Percentiles rank a stretch among this genome's conserved stretches.
Conservation (phyloP, 2,113 vertebrate species). For the Hippolais icterina region DNA sequence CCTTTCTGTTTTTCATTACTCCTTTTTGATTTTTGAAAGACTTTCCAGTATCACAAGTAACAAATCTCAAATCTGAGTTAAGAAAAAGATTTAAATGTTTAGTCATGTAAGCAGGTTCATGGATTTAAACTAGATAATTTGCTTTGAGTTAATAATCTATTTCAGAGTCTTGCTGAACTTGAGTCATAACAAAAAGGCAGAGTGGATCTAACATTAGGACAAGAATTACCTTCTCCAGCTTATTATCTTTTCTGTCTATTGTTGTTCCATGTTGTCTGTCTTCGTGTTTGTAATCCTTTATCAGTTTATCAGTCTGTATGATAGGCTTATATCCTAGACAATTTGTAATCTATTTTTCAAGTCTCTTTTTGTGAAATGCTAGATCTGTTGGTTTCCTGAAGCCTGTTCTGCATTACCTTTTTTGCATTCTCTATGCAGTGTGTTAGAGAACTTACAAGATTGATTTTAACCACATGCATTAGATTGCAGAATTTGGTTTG, state of each 20-base stretch:
- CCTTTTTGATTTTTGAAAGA: constrained; percentile 43
- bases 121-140: constrained; percentile 31
- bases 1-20: neutral
- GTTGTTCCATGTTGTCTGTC: neutral
- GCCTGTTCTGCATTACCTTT: constrained; percentile 19
- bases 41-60: constrained; percentile 50
- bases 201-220: constrained; percentile 24
- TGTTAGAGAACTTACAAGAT: constrained; percentile 50
- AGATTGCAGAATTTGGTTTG: constrained; percentile 49
- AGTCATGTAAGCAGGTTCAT: neutral
- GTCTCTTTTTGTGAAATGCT: constrained; percentile 4
- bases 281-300: constrained; percentile 46
- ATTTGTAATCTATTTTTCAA: constrained; percentile 45
- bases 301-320: neutral
- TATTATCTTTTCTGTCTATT: neutral
- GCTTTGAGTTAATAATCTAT: neutral
- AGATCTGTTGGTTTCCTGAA: neutral
- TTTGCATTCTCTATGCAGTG: neutral
- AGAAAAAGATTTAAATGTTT: neutral
- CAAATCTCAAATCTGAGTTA: neutral
- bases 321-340: neutral
- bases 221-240: constrained; percentile 19
- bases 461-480: constrained; percentile 39
- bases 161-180: neutral
- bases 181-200: constrained; percentile 45